Conservation (phyloP, 2,888 invertebrate genomes). For the Hypolimnas misippus region DNA sequence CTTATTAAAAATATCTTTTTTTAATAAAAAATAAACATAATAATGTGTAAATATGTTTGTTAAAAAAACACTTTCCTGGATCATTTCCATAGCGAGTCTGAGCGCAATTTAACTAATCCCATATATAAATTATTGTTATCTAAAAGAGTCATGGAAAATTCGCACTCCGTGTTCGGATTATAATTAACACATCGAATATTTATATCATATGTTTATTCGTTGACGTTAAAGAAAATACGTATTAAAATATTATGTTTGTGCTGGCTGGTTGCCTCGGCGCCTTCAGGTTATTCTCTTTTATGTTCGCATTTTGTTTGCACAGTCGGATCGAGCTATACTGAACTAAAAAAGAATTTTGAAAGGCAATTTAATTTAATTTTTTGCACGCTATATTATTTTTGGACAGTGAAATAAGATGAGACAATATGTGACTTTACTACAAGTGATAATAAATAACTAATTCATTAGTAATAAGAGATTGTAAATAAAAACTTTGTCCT, state of each 20-base stretch:
- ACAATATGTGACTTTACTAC: too few relatives aligned
- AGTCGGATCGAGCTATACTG: constrained; percentile 33
- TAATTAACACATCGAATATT: constrained; percentile 45
- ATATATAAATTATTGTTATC: background rate
- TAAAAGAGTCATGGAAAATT: constrained; percentile 28
- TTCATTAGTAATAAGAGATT: too few relatives aligned
- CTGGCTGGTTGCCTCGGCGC: constrained; percentile 52
- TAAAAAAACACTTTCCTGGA: too few relatives aligned
- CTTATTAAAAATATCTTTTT: too few relatives aligned
- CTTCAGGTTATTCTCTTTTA: constrained; percentile 32
- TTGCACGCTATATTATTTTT: background rate
- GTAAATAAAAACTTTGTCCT: too few relatives aligned
- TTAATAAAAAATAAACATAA: too few relatives aligned
- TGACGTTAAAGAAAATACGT: constrained; percentile 49
- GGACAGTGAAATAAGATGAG: too few relatives aligned
- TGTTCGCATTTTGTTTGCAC: constrained; percentile 40
- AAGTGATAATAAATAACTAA: too few relatives aligned
- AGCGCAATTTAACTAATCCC: background rate
- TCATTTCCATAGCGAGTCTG: too few relatives aligned
- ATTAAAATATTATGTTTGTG: constrained; percentile 47
- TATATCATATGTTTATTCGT: constrained; percentile 43
- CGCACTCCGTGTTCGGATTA: constrained; percentile 45
- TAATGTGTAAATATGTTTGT: too few relatives aligned
- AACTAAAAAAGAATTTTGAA: background rate
- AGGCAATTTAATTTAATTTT: background rate